phyloP scores from a whole-genome alignment of 2,797 vertebrate species.

The Tinamus major region DNA sequence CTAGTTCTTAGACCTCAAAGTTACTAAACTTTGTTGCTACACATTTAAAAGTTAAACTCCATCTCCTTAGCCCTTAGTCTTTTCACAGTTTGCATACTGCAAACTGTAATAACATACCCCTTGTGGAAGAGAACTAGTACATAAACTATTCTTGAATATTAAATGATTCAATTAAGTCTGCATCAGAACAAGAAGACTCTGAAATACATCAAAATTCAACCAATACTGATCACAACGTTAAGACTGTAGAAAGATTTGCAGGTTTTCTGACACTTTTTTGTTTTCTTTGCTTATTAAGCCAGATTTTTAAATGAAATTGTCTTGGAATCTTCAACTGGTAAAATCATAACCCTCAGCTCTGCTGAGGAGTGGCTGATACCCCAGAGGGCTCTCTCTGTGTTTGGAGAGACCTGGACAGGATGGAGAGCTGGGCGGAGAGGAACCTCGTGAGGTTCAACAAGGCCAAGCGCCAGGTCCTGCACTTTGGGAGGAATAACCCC shows the following conservation, averaged over 20 bases:
- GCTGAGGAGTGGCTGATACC: no score
- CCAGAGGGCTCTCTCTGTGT: no score
- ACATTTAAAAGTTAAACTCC: not conserved
- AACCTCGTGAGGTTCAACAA: no score
- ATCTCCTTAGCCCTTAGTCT: not conserved
- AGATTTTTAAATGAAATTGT: not conserved
- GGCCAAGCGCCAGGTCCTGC: no score
- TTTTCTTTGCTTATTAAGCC: not conserved
- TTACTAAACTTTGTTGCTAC: not conserved
- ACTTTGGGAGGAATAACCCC: no score
- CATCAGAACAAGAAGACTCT: not conserved
- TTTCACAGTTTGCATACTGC: not conserved
- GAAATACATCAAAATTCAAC: not conserved
- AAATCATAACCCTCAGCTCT: not conserved
- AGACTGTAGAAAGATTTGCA: not conserved
- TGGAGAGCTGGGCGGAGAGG: no score
- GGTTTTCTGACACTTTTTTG: not conserved
- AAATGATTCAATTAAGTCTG: not conserved
- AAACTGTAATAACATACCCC: not conserved
- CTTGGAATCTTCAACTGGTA: not conserved
- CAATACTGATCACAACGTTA: not conserved
- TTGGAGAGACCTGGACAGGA: no score
- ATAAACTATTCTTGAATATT: not conserved
- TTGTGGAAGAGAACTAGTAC: not conserved
- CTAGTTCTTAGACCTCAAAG: not conserved